Evolutionary conservation across 2,888 invertebrate species (phyloP), one percentile per base, ranked within the genome.

Genomic region (Anthrax anthrax): DNA sequence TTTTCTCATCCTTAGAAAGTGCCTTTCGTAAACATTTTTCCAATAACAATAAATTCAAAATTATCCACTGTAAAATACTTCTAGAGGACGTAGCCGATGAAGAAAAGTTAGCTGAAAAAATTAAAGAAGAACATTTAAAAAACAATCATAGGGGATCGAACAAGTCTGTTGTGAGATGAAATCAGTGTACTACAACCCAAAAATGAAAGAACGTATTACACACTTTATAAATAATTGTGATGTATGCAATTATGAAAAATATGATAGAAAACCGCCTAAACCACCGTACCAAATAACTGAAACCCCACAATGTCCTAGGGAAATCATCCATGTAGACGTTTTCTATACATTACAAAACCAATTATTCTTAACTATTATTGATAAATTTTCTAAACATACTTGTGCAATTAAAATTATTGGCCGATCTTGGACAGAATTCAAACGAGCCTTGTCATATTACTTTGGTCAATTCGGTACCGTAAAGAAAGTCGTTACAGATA

Each of bases 251-350:
- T 3, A 16, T 32, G 51, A 50, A 19, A 56, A 55, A 46, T 55
- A 53, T 38, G 52, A 54, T 37, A 17, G 55, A 32, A 50, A 53
- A 29, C 56, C 56, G 10, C 16, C 16, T 3, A 36, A 36, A 36
- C 3, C 2, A 2, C 6, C 6, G n/a, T 36, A 16, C 9, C 3
- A 44, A 48, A 32, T 42, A 48, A 42, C 53, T 0, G 52, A 54
- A 44, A 56, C 55, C 2, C 50, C 55, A 6, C 42, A 18, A 0
- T 54, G 49, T 48, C 58, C 58, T 3, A 48, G 52, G 5, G 54
- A 58, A 46, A 51, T 53, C 8, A 39, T 58, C 12, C 56, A 57
- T 41, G 34, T 57, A 3, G 57, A 57, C 43, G 51, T 54, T 3
- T 58, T 54, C 34, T 51, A 48, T 19, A 48, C 37, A 2, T 41